These are phyloP conservation scores for Emys orbicularis DNA, from an alignment of 2,797 vertebrate genomes.

Conservation along the genomic window DNA sequence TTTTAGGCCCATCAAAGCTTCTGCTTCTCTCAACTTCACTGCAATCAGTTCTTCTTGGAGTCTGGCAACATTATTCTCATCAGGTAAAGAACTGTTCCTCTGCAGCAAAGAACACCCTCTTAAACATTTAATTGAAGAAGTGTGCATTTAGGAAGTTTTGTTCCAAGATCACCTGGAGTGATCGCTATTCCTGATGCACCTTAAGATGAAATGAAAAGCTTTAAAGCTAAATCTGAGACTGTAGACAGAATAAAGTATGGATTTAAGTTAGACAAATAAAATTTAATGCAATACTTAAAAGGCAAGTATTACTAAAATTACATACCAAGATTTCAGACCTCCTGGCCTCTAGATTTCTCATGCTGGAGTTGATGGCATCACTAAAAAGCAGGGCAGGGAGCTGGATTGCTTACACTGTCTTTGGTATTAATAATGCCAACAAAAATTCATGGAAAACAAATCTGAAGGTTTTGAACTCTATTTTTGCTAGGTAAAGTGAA, in stretches of 20 bases:
- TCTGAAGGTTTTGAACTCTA: background rate
- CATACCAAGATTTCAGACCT: background rate
- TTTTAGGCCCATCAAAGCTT: slow-evolving; percentile 93
- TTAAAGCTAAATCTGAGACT: background rate
- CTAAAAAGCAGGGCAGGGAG: background rate
- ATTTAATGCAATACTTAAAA: background rate
- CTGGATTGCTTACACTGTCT: background rate
- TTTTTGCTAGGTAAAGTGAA: background rate
- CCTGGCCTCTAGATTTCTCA: background rate
- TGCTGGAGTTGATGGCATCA: background rate
- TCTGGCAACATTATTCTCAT: slow-evolving; percentile 95
- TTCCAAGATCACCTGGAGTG: background rate
- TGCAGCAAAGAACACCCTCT: slow-evolving; percentile 75
- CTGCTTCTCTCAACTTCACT: slow-evolving; percentile 94
- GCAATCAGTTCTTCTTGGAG: slow-evolving; percentile 97
- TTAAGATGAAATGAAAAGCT: slow-evolving; percentile 9
- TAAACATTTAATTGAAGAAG: background rate
- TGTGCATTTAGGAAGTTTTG: background rate
- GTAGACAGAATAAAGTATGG: accelerated
- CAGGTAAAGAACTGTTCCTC: slow-evolving; percentile 94
- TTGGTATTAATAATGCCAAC: background rate
- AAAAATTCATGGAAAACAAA: background rate
- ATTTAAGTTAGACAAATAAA: background rate
- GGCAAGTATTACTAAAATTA: background rate
- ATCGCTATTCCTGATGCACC: background rate